phyloP scores from a whole-genome alignment of 2,113 vertebrate species.

The Chloroceryle aenea region DNA sequence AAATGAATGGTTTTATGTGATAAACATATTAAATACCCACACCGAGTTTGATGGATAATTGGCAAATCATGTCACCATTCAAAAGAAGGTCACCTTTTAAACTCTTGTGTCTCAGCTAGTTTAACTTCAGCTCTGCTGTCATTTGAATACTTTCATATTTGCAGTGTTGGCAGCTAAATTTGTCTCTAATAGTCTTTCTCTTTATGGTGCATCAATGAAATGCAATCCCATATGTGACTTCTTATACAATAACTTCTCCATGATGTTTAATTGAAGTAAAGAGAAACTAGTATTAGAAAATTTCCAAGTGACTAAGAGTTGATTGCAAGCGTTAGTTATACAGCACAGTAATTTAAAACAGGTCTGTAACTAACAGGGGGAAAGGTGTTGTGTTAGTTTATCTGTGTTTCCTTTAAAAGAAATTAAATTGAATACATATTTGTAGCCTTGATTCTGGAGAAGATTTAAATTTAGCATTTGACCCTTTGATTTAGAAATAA shows the following conservation, averaged over 20 bases:
- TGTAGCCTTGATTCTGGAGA: neutral
- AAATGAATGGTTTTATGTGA: constrained; percentile 17
- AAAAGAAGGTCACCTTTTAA: constrained; percentile 41
- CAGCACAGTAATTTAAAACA: neutral
- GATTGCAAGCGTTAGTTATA: neutral
- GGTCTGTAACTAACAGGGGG: neutral
- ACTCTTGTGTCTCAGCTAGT: neutral
- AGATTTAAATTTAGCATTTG: neutral
- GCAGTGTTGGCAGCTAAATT: neutral
- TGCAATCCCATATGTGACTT: neutral
- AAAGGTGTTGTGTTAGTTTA: neutral
- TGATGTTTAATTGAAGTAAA: neutral
- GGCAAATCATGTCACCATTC: constrained; percentile 31
- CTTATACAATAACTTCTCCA: neutral
- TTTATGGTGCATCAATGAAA: neutral
- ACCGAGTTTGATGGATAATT: constrained; percentile 26
- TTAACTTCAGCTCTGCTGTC: constrained; percentile 8
- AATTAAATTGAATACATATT: fast-evolving
- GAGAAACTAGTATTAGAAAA: neutral
- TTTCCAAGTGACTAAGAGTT: neutral
- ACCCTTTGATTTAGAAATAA: neutral
- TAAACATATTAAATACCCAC: neutral
- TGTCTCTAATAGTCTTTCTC: neutral
- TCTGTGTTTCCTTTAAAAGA: neutral
- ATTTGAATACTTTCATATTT: constrained; percentile 28